A percentile compares a stretch with the other conserved stretches of the same genome.
These are phyloP conservation scores for Bedellia somnulentella DNA, from an alignment of 2,888 invertebrate genomes.

Conservation along the genomic window DNA sequence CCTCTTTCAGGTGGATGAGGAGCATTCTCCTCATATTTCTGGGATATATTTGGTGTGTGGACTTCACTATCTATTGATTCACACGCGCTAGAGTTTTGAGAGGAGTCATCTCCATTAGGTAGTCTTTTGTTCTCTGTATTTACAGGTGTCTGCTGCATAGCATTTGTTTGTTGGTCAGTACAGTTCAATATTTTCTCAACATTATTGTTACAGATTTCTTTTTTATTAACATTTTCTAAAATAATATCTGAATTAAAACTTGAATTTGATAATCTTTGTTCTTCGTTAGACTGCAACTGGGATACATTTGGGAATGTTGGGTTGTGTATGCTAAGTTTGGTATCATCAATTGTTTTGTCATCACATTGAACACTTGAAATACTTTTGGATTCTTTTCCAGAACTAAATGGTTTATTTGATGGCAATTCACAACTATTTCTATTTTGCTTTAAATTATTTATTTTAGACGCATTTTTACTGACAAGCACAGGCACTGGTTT, in stretches of 20 bases:
- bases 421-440: conserved; percentile 26
- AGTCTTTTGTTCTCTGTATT: conserved; percentile 6
- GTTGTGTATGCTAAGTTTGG: neutral
- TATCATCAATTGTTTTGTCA: neutral
- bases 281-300: neutral
- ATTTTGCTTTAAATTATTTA: conserved; percentile 27
- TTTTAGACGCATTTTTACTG: conserved; percentile 40
- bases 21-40: conserved; percentile 15
- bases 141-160: neutral
- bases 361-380: too few relatives aligned
- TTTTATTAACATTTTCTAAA: too few relatives aligned
- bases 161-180: neutral
- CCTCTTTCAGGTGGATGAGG: conserved; percentile 18
- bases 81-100: too few relatives aligned
- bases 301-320: neutral
- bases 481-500: conserved; percentile 52
- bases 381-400: conserved; percentile 23
- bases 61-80: conserved; percentile 38
- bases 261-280: too few relatives aligned
- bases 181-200: too few relatives aligned
- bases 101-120: conserved; percentile 42
- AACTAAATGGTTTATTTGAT: conserved; percentile 29
- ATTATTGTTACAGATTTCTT: too few relatives aligned
- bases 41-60: conserved; percentile 20
- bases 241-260: too few relatives aligned